Conservation (phyloP, 2,888 invertebrate genomes). For the Nephrotoma flavescens region DNA sequence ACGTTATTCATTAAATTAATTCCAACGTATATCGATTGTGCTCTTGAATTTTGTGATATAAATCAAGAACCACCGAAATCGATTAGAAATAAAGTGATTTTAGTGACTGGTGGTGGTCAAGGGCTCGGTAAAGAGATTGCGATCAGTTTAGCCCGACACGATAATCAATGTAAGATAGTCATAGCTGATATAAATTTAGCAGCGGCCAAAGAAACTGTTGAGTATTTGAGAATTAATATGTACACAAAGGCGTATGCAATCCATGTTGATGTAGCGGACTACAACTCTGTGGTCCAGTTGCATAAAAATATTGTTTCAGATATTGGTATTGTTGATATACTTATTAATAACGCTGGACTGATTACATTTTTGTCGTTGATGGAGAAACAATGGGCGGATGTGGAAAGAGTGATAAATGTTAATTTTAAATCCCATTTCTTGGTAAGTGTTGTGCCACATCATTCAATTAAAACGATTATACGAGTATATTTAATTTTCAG, state of each 20-base stretch:
- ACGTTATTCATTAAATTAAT: neutral
- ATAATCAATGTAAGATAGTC: constrained; percentile 11
- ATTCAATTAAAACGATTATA: neutral
- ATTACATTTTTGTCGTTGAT: constrained; percentile 30
- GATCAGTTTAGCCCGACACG: constrained; percentile 17
- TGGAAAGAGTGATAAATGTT: constrained; percentile 30
- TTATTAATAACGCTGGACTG: constrained; percentile 34
- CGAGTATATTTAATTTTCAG: constrained; percentile 3
- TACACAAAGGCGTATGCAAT: neutral
- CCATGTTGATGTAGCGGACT: constrained; percentile 8
- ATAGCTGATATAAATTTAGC: constrained; percentile 11
- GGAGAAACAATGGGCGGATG: constrained; percentile 27
- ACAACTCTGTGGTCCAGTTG: constrained; percentile 5
- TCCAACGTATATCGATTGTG: neutral
- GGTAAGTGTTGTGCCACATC: constrained; percentile 19
- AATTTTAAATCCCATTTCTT: constrained; percentile 33
- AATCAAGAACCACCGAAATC: neutral
- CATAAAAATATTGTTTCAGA: constrained; percentile 7
- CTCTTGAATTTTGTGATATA: neutral
- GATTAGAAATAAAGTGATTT: neutral
- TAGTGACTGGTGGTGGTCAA: constrained; percentile 16
- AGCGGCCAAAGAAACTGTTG: constrained; percentile 8
- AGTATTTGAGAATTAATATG: constrained; percentile 10
- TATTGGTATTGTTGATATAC: constrained; percentile 31
- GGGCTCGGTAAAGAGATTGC: constrained; percentile 20